These are phyloP conservation scores for Calycopis cecrops DNA, from an alignment of 1,140 invertebrate species.

Conservation along the genomic window DNA sequence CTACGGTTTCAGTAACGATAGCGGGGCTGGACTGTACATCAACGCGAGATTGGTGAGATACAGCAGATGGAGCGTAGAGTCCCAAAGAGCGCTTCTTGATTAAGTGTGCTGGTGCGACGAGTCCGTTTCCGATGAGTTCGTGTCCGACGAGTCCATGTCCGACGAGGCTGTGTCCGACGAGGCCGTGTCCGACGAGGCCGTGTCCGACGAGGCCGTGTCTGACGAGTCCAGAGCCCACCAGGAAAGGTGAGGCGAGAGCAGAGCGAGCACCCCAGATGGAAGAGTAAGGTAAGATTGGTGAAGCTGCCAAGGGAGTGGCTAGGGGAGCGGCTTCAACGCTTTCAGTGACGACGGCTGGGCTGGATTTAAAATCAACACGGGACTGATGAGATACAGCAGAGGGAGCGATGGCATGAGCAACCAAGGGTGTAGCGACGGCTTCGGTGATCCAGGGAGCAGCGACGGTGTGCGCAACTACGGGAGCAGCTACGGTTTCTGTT, in stretches of 20 bases:
- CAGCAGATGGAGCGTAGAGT: constrained; percentile 42
- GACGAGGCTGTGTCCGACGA: too few relatives aligned
- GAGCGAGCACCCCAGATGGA: too few relatives aligned
- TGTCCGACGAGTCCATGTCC: too few relatives aligned
- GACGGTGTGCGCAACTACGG: constrained; percentile 36
- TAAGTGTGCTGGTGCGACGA: too few relatives aligned
- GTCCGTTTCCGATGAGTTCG: too few relatives aligned
- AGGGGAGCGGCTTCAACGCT: too few relatives aligned
- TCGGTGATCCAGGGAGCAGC: constrained; percentile 51
- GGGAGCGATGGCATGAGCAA: constrained; percentile 43
- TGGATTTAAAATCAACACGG: constrained; percentile 1
- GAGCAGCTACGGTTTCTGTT: constrained; percentile 45
- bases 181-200: too few relatives aligned
- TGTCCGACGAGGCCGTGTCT: too few relatives aligned
- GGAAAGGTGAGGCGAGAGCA: constrained; percentile 29
- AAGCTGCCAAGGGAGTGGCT: too few relatives aligned
- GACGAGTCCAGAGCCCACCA: constrained; percentile 29
- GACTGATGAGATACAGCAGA: constrained; percentile 37
- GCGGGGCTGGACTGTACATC: constrained; percentile 37
- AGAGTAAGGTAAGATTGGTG: too few relatives aligned
- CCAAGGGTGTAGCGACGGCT: constrained; percentile 37
- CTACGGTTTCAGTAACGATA: constrained; percentile 26
- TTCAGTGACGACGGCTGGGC: constrained; percentile 37
- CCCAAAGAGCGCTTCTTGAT: constrained; percentile 52
- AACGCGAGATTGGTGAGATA: constrained; percentile 48